Conservation (phyloP, 2,888 invertebrate genomes). For the Cheilosia variabilis region DNA sequence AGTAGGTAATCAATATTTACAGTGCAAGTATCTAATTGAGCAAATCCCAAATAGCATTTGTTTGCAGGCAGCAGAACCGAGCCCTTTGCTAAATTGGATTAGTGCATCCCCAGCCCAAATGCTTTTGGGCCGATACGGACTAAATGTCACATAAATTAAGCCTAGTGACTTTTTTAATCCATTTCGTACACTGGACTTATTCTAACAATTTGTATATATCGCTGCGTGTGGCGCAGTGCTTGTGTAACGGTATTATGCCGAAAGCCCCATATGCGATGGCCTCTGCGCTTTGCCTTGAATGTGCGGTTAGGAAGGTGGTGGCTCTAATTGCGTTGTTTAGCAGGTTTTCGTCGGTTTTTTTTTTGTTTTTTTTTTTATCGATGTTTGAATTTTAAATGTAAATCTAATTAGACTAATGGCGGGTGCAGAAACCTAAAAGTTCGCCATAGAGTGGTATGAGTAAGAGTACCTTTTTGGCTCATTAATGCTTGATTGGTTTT, state of each 20-base stretch:
- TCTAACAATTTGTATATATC: background rate
- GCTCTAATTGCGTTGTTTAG: slow-evolving; percentile 51
- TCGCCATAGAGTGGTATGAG: background rate
- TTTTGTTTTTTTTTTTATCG: slow-evolving; percentile 7
- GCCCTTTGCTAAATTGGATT: slow-evolving; percentile 44
- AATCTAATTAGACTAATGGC: slow-evolving; percentile 59
- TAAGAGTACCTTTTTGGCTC: background rate
- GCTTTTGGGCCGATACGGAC: background rate
- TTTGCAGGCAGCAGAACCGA: background rate
- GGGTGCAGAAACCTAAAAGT: slow-evolving; percentile 14
- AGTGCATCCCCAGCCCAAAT: slow-evolving; percentile 5
- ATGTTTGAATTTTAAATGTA: slow-evolving; percentile 48
- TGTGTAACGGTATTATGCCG: slow-evolving; percentile 34
- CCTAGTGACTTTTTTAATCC: slow-evolving; percentile 45
- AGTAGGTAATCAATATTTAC: slow-evolving; percentile 30
- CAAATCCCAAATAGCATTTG: background rate
- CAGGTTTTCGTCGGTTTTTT: slow-evolving; percentile 11
- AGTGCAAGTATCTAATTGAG: too few species aligned
- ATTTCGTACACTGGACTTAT: slow-evolving; percentile 22
- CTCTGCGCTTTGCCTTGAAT: slow-evolving; percentile 7
- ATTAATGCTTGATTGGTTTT: slow-evolving; percentile 38
- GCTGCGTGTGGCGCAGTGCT: background rate
- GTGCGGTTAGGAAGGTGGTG: slow-evolving; percentile 35
- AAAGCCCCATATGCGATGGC: slow-evolving; percentile 15
- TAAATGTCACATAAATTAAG: slow-evolving; percentile 54